Conservation (phyloP, 2,797 vertebrate species). For the Notoglanidium macrostoma region DNA sequence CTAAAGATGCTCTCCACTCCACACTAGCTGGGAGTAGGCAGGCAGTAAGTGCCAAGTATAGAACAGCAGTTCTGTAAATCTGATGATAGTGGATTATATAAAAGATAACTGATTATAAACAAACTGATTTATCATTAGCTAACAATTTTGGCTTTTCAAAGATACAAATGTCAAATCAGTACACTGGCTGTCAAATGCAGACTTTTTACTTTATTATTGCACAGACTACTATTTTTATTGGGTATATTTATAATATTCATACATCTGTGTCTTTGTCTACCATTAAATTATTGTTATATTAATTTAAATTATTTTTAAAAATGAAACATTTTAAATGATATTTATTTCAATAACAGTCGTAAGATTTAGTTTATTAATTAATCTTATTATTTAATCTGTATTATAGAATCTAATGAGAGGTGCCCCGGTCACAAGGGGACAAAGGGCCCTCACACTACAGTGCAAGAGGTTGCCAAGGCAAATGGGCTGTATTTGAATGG, state of each 20-base stretch:
- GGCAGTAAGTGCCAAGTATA: slow-evolving; percentile 6
- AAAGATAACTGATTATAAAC: slow-evolving; percentile 55
- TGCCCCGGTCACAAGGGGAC: no score
- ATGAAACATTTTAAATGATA: no score
- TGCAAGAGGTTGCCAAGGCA: no score
- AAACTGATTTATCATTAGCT: slow-evolving; percentile 38
- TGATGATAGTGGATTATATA: slow-evolving; percentile 52
- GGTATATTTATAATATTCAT: not conserved
- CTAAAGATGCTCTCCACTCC: slow-evolving; percentile 14
- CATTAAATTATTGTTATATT: not conserved
- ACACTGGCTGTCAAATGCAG: not conserved
- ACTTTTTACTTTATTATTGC: not conserved
- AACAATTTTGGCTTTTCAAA: not conserved
- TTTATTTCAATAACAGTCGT: no score
- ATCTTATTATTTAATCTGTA: no score
- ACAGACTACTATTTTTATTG: no score
- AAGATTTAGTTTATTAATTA: no score
- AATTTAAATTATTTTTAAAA: no score
- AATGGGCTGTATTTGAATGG: no score
- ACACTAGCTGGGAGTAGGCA: slow-evolving; percentile 27
- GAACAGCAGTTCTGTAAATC: slow-evolving; percentile 36
- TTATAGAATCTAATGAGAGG: no score
- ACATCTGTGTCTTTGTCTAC: not conserved
- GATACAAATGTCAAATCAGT: not conserved
- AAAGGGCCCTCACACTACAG: no score